Base-by-base conservation (phyloP, 2,888 invertebrate genomes). In the Leucozona laternaria region DNA sequence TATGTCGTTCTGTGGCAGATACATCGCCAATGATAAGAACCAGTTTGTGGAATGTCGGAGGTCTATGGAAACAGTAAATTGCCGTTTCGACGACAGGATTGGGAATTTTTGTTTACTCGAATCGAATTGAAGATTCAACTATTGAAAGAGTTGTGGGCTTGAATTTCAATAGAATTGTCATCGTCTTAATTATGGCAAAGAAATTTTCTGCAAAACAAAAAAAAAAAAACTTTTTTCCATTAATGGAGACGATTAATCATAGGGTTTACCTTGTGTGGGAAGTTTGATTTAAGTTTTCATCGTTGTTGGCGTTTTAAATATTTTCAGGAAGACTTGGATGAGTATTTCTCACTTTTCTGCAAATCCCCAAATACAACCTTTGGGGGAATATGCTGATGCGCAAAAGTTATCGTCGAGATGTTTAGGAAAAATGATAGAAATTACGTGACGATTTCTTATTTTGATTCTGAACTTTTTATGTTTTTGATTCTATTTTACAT, bases 391-490 rank as follows among this genome's bases (percentile, higher is more conserved):
- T 50, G 11, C 4, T 43, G 62, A 64, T 64, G 43, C 62, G 62
- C 62, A 64, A 40, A 62, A 34, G 13, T 28, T 43, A 17, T 45
- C 43, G 1, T 45, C 22, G 22, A 64, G 45, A 45, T 45, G 8
- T 50, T 68, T 28, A 3, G 50, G 50, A 28, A 45, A 28, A 48
- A 48, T 66, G 64, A 66, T 66, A 43, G 73, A 20, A 68, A 85
- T 85, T 85, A 85, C 85, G 85, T 80, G 85, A 85, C 62, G 62
- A 45, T 0, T 50, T 68, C 34, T 77, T 85, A 55, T 68, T 77
- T 72, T 60, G 50, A 53, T 57, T 58, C 28, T 1, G 2, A 20
- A 31, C 4, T 66, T 11, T 55, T 28, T 60, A 17, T 22, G 40
- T 48, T 55, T 79, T 10, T n/a, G n/a, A 62, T 15, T 5, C 4